Evolutionary conservation across 1,140 invertebrate genomes (phyloP).

Genomic region (Drosophila lini): DNA sequence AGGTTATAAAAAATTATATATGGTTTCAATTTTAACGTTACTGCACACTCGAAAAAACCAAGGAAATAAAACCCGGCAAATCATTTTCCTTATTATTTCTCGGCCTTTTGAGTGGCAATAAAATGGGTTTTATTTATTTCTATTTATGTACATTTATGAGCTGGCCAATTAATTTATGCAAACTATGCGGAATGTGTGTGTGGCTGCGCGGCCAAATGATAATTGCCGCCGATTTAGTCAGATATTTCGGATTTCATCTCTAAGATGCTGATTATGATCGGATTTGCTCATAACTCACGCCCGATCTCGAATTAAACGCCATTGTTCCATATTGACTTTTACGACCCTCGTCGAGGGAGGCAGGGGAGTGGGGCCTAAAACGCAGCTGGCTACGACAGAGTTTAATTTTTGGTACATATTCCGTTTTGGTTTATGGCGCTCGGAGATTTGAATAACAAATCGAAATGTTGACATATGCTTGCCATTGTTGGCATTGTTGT

Average conservation of each 20-base stretch:
- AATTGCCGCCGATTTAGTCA: slow-evolving; percentile 36
- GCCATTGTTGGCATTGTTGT: slow-evolving; percentile 67
- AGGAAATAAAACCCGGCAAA: slow-evolving; percentile 43
- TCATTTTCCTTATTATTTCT: slow-evolving; percentile 37
- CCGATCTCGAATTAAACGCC: slow-evolving; percentile 69
- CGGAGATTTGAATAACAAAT: slow-evolving; percentile 75
- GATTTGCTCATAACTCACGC: slow-evolving; percentile 69
- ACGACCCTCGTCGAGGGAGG: slow-evolving; percentile 20
- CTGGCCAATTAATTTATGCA: slow-evolving; percentile 69
- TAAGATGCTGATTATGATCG: slow-evolving; percentile 52
- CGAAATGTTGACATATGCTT: slow-evolving; percentile 78
- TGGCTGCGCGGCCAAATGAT: slow-evolving; percentile 40
- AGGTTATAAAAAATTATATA: slow-evolving; percentile 31
- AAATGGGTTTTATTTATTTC: slow-evolving; percentile 55
- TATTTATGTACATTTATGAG: slow-evolving; percentile 53
- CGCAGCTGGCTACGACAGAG: slow-evolving; percentile 51
- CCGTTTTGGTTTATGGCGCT: slow-evolving; percentile 55
- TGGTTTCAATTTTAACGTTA: slow-evolving; percentile 33
- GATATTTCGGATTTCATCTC: slow-evolving; percentile 34
- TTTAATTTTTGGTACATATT: slow-evolving; percentile 57
- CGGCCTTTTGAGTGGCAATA: slow-evolving; percentile 38
- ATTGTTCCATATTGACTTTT: slow-evolving; percentile 67
- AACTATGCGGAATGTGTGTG: slow-evolving; percentile 61
- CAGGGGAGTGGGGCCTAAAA: slow-evolving; percentile 4
- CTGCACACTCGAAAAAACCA: slow-evolving; percentile 24